These are phyloP conservation scores for Ornithoptera alexandrae DNA, from an alignment of 2,888 invertebrate species.

Conservation along the genomic window DNA sequence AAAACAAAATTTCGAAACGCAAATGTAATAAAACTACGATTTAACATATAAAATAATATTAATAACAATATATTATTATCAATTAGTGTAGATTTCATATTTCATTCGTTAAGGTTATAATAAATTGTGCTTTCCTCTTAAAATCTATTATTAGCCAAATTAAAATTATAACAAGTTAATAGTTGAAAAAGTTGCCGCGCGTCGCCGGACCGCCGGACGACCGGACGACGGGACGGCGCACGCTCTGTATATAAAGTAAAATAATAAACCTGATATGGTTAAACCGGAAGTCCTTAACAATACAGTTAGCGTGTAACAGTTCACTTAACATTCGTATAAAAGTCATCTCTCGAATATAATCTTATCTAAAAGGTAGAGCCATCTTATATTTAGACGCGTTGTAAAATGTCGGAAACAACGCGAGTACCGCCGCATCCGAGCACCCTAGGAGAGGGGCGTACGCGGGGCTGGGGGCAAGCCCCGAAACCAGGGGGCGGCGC, in stretches of 20 bases:
- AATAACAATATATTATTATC: slow-evolving; percentile 77
- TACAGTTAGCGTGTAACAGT: slow-evolving; percentile 77
- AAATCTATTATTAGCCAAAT: slow-evolving; percentile 74
- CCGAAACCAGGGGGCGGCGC: slow-evolving; percentile 31
- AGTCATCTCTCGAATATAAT: slow-evolving; percentile 77
- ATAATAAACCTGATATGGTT: slow-evolving; percentile 67
- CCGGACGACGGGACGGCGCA: slow-evolving; percentile 32
- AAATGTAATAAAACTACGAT: slow-evolving; percentile 51
- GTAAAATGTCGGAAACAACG: slow-evolving; percentile 62
- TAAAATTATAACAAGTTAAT: slow-evolving; percentile 44
- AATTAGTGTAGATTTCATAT: slow-evolving; percentile 58
- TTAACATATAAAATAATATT: slow-evolving; percentile 70
- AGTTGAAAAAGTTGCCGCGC: slow-evolving; percentile 37
- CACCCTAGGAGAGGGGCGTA: slow-evolving; percentile 49
- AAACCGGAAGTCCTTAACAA: slow-evolving; percentile 72
- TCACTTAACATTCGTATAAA: slow-evolving; percentile 79
- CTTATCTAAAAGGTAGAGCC: slow-evolving; percentile 78
- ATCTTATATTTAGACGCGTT: slow-evolving; percentile 65
- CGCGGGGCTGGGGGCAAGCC: slow-evolving; percentile 61
- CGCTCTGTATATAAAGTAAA: slow-evolving; percentile 38
- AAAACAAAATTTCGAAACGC: slow-evolving; percentile 57
- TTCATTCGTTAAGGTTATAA: slow-evolving; percentile 56
- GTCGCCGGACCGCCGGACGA: slow-evolving; percentile 46
- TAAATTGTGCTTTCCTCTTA: slow-evolving; percentile 76
- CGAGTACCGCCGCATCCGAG: slow-evolving; percentile 60